Conservation (phyloP, 2,888 invertebrate species). For the Aleiodes leptofemur region DNA sequence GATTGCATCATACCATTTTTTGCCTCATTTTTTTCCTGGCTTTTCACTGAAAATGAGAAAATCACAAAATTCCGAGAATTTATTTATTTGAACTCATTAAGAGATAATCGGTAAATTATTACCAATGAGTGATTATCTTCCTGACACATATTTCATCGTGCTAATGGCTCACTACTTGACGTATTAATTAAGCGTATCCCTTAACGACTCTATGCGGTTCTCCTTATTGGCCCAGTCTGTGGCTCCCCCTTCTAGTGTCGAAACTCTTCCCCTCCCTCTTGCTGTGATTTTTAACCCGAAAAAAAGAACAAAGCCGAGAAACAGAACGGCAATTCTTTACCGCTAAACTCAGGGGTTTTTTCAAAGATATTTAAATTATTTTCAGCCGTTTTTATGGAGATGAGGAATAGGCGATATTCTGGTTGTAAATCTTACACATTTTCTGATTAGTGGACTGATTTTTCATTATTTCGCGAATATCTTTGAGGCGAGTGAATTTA, state of each 20-base stretch:
- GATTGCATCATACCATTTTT: too few species aligned
- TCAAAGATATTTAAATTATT: too few species aligned
- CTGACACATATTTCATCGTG: constrained; percentile 14
- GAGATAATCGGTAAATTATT: not conserved
- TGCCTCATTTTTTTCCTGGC: too few species aligned
- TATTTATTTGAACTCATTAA: not conserved
- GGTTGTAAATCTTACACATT: too few species aligned
- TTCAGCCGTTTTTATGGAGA: too few species aligned
- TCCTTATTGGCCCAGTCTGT: constrained; percentile 9
- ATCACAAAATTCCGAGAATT: not conserved
- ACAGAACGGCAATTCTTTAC: too few species aligned
- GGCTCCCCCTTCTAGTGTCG: constrained; percentile 14
- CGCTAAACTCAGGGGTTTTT: too few species aligned
- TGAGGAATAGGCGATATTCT: too few species aligned
- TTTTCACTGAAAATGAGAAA: not conserved
- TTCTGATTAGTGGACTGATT: too few species aligned
- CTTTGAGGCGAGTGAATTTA: too few species aligned
- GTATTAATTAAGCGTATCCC: constrained; percentile 38
- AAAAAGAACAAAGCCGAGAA: not conserved
- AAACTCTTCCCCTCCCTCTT: not conserved
- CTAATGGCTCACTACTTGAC: constrained; percentile 27
- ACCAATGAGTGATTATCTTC: constrained; percentile 12
- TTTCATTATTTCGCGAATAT: too few species aligned
- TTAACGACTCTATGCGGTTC: constrained; percentile 14
- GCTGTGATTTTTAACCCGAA: constrained; percentile 1